Evolutionary conservation across 2,113 vertebrate species (phyloP).

Genomic region (Mustelus asterias): DNA sequence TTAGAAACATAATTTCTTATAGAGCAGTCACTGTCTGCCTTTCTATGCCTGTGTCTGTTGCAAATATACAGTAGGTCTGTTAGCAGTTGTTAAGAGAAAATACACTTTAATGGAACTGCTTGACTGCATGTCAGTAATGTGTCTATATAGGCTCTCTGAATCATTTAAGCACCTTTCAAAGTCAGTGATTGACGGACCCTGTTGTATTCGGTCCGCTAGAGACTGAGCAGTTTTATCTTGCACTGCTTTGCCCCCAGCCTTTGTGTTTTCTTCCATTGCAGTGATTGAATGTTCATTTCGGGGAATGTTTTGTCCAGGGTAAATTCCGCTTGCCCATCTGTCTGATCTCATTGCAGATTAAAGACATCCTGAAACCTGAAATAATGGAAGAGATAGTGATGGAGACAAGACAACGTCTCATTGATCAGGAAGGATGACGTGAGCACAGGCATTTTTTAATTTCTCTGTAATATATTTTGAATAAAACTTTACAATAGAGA

Average conservation of each 20-base stretch:
- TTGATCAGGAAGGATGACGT: conserved; percentile 76
- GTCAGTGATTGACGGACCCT: not conserved
- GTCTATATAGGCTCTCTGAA: not conserved
- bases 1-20: not conserved
- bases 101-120: not conserved
- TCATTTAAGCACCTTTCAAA: not conserved
- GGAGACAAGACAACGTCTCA: conserved; percentile 79
- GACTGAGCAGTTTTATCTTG: conserved; percentile 31
- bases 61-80: not conserved
- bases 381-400: conserved; percentile 84
- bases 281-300: not conserved
- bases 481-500: not conserved
- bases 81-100: not conserved
- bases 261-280: no score
- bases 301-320: not conserved
- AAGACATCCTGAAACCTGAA: conserved; percentile 89
- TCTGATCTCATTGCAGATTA: conserved; percentile 66
- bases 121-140: not conserved
- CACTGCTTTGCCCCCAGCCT: not conserved
- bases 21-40: not conserved
- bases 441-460: not conserved
- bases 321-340: not conserved
- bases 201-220: conserved; percentile 3
- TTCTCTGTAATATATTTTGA: conserved; percentile 19
- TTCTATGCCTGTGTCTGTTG: not conserved